Evolutionary conservation across 2,888 invertebrate species (phyloP), one percentile per base, ranked within the genome.

Genomic region (Petrolisthes cinctipes): DNA sequence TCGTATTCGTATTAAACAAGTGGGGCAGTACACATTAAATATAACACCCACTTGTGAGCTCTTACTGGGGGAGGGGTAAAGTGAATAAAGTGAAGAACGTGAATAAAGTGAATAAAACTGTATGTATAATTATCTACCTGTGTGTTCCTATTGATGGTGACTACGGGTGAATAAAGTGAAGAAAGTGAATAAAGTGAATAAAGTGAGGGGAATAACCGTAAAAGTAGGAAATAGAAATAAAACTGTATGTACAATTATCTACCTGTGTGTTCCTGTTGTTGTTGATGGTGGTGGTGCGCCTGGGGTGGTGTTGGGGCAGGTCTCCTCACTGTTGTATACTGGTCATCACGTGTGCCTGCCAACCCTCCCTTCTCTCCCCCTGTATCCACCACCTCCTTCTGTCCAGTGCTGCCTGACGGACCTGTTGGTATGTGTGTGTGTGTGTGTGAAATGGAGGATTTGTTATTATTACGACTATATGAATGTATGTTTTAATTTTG

Each of bases 301-400:
- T 86, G 86, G 51, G 86, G 83, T 11, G 86, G 83, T 3, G 83
- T 82, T 0, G 86, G 86, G 14, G 86, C 82, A 0, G 86, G 83
- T 51, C 86, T 76, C 23, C 86, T 61, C 20, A 86, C 86, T 4
- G 86, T 86, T 61, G 75, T 86, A 71, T 86, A 86, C 61, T 61
- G 73, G n/a, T 86, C 86, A 11, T 86, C 86, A 5, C 86, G 73
- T 1, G 86, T 76, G 7, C 82, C 82, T 37, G 37, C 2, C 54
- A 86, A 14, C 5, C 76, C 82, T 53, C 82, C 71, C 66, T 76
- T 76, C 20, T 79, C 85, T 23, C 68, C 79, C 0, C 54, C 56
- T 6, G 56, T 6, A 1, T 53, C n/a, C 20, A 6, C 71, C 7
- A n/a, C 71, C 6, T 71, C 71, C 71, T 71, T 71, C 71, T 14